Evolutionary conservation across 2,113 vertebrate genomes (phyloP).

Genomic region (Cervus canadensis): DNA sequence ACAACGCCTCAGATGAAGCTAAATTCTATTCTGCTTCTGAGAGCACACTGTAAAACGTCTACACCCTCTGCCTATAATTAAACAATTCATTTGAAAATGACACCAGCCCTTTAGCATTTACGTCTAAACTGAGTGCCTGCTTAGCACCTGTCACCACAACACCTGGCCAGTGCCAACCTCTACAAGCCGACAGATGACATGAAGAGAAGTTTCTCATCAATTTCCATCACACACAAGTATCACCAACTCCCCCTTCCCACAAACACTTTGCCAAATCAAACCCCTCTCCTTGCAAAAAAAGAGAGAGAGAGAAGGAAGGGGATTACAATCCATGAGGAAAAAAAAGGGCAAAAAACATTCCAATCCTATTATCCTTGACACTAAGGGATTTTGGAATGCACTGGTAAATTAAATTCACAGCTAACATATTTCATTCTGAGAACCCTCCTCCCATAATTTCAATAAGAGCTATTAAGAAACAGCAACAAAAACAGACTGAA

Average conservation of each 20-base stretch:
- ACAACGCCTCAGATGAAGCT: not conserved
- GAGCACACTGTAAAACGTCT: not conserved
- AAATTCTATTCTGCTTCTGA: slow-evolving; percentile 7
- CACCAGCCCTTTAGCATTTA: not conserved
- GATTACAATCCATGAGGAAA: not conserved
- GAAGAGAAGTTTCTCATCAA: not conserved
- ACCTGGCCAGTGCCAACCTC: not conserved
- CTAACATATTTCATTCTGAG: not conserved
- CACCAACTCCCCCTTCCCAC: not conserved
- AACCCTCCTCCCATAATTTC: not conserved
- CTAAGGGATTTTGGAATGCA: not conserved
- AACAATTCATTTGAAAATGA: slow-evolving; percentile 22
- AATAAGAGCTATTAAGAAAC: not conserved
- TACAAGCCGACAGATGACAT: not conserved
- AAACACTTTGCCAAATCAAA: not conserved
- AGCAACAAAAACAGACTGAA: not conserved
- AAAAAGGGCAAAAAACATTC: not conserved
- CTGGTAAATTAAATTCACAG: not conserved
- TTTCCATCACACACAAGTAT: not conserved
- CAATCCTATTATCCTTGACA: not conserved
- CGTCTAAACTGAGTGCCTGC: not conserved
- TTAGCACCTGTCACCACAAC: not conserved
- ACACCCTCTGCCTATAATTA: not conserved
- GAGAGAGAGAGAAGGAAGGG: not conserved
- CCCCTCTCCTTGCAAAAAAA: not conserved